Evolutionary conservation across 2,888 invertebrate genomes (phyloP).

Genomic region (Coelopa pilipes): DNA sequence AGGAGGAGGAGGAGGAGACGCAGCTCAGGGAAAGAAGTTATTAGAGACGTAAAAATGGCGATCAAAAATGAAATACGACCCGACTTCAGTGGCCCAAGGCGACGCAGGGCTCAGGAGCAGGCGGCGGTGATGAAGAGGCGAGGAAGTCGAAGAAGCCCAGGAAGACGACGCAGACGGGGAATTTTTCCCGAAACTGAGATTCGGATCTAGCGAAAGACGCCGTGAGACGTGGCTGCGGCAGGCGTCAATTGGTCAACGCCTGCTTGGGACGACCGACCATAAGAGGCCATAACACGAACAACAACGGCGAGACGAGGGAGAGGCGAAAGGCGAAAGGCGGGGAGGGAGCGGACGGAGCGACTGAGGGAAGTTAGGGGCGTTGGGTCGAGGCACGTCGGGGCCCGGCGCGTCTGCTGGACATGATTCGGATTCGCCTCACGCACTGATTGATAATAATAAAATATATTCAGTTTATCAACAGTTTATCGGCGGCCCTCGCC

Average conservation of each 20-base stretch:
- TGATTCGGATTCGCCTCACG: constrained; percentile 50
- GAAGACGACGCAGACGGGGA: not conserved
- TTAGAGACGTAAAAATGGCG: not conserved
- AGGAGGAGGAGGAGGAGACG: too few species aligned
- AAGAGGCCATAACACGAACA: not conserved
- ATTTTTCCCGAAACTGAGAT: constrained; percentile 1
- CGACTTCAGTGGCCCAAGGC: not conserved
- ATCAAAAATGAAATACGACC: constrained; percentile 19
- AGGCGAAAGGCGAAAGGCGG: too few species aligned
- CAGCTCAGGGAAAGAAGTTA: too few species aligned
- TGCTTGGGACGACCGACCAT: not conserved
- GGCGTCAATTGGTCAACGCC: constrained; percentile 30
- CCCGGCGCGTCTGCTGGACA: not conserved
- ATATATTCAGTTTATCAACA: constrained; percentile 29
- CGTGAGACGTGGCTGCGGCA: not conserved
- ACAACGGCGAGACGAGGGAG: too few species aligned
- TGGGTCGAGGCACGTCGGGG: too few species aligned
- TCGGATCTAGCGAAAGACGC: constrained; percentile 14
- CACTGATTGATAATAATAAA: constrained; percentile 54
- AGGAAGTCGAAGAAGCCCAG: not conserved
- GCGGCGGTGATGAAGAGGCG: not conserved
- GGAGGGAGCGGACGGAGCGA: not conserved
- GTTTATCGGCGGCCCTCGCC: constrained; percentile 15
- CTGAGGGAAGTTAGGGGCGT: not conserved
- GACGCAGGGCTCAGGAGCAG: not conserved